A percentile compares a stretch with the other conserved stretches of the same genome.
Conservation (phyloP, 2,797 vertebrate species). For the Anniella stebbinsi region DNA sequence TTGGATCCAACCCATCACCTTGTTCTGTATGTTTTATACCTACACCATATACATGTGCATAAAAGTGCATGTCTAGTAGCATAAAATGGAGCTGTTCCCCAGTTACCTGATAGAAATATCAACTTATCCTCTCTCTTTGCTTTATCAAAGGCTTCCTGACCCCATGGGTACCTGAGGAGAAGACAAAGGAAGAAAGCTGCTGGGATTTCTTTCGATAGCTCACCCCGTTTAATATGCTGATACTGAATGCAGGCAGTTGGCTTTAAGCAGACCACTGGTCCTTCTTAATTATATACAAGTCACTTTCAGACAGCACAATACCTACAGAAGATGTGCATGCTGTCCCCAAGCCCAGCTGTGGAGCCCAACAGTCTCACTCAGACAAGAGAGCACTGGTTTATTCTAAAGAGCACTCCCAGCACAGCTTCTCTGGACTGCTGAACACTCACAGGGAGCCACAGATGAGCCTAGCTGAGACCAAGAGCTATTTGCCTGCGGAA, state of each 20-base stretch:
- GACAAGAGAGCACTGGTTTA: background rate
- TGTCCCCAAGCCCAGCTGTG: background rate
- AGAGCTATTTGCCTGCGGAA: background rate
- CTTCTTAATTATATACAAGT: background rate
- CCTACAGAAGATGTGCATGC: background rate
- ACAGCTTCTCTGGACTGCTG: background rate
- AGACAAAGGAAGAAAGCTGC: conserved; percentile 1
- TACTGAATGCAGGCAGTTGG: background rate
- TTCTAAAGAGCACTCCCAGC: background rate
- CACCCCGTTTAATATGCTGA: background rate
- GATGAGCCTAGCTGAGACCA: background rate
- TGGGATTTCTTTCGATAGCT: background rate
- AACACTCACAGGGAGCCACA: background rate
- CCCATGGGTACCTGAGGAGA: conserved; percentile 90
- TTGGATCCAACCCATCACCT: background rate
- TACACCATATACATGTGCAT: background rate
- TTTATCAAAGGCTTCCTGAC: conserved; percentile 93
- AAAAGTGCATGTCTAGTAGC: background rate
- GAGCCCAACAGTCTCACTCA: background rate
- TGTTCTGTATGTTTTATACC: background rate
- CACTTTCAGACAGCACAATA: background rate
- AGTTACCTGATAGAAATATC: conserved; percentile 92
- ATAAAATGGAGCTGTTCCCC: background rate
- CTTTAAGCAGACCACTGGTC: background rate
- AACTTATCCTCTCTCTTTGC: conserved; percentile 91